These are phyloP conservation scores for Callipepla squamata DNA, from an alignment of 2,113 vertebrate species.

Conservation along the genomic window DNA sequence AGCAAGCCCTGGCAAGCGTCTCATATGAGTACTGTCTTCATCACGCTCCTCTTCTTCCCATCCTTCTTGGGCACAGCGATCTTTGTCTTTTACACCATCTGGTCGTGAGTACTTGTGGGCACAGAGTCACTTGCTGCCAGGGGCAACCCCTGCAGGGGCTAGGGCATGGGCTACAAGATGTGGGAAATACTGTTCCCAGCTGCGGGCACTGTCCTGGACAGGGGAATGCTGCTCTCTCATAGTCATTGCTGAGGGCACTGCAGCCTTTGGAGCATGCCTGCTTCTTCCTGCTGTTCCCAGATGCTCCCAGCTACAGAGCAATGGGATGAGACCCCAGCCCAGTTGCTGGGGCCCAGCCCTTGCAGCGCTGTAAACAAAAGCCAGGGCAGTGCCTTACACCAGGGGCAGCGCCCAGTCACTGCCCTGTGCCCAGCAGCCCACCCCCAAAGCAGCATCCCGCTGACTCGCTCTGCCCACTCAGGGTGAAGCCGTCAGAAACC, in stretches of 20 bases:
- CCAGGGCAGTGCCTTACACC: background rate
- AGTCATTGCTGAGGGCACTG: rapidly evolving
- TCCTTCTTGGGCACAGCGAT: slow-evolving; percentile 88
- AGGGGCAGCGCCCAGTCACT: background rate
- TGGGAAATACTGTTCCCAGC: background rate
- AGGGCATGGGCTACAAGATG: background rate
- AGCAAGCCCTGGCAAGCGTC: slow-evolving; percentile 90
- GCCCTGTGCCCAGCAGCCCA: rapidly evolving
- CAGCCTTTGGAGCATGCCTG: rapidly evolving
- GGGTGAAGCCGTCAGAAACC: slow-evolving; percentile 81
- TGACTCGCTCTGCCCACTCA: slow-evolving; percentile 2
- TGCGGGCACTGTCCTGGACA: too few relatives aligned
- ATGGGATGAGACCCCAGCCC: background rate
- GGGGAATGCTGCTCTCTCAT: too few relatives aligned
- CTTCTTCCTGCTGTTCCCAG: background rate
- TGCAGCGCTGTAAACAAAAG: background rate
- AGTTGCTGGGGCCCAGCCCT: background rate
- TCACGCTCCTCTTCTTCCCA: slow-evolving; percentile 92
- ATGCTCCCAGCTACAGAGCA: background rate
- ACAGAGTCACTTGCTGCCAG: rapidly evolving
- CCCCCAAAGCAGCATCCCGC: background rate
- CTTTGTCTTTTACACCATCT: slow-evolving; percentile 89
- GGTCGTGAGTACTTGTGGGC: slow-evolving; percentile 84
- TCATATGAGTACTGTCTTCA: slow-evolving; percentile 92
- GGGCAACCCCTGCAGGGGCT: background rate